Conservation (phyloP, 2,888 invertebrate genomes). For the Fragum fragum region DNA sequence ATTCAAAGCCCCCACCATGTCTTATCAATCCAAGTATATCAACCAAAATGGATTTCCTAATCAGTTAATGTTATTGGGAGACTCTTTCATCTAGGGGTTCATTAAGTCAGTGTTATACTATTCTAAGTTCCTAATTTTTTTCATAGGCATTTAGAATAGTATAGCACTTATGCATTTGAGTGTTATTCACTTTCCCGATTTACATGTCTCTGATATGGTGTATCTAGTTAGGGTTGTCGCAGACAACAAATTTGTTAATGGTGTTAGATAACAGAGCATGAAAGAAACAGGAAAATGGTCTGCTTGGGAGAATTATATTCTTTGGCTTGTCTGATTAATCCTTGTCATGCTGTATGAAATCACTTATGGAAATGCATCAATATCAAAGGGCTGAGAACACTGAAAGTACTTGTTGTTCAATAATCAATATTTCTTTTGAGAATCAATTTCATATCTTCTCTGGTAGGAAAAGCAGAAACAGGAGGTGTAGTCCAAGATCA, state of each 20-base stretch:
- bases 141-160: no score
- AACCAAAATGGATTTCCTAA: constrained; percentile 54
- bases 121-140: no score
- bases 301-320: background rate
- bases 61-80: constrained; percentile 53
- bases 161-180: background rate
- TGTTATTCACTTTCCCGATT: constrained; percentile 48
- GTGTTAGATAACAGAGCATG: constrained; percentile 44
- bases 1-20: constrained; percentile 39
- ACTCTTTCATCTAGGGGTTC: constrained; percentile 50
- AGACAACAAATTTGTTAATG: constrained; percentile 36
- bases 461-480: no score
- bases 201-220: constrained; percentile 30
- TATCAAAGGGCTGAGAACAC: no score
- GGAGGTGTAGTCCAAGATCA: no score
- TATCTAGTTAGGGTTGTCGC: constrained; percentile 32
- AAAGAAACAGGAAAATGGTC: constrained; percentile 30
- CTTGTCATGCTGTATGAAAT: no score
- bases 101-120: no score
- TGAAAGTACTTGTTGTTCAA: no score
- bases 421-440: no score
- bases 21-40: constrained; percentile 49
- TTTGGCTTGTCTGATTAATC: constrained; percentile 4
- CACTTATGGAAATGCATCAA: no score
- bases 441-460: no score